Percentiles rank a stretch among this genome's conserved stretches.
Evolutionary conservation across 2,888 invertebrate genomes (phyloP).

Genomic region (Chymomyza fuscimana): DNA sequence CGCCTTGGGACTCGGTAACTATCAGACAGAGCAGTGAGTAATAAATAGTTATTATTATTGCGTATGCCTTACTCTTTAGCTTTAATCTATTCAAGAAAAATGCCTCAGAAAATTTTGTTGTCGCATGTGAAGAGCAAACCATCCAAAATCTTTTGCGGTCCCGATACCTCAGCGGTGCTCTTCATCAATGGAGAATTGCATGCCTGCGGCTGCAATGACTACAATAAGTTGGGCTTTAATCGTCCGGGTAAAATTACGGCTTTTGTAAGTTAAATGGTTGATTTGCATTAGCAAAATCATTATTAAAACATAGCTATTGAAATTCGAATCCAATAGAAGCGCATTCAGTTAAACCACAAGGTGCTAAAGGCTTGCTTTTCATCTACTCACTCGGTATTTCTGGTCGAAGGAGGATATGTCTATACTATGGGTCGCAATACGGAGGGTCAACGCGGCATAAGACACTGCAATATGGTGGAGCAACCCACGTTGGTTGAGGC

Average conservation of each 20-base stretch:
- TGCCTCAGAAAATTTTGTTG: slow-evolving; percentile 73
- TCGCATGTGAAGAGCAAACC: slow-evolving; percentile 80
- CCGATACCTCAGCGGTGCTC: slow-evolving; percentile 83
- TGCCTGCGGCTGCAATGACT: slow-evolving; percentile 84
- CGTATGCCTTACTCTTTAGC: not conserved
- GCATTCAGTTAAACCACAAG: slow-evolving; percentile 81
- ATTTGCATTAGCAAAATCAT: not conserved
- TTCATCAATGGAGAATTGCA: slow-evolving; percentile 83
- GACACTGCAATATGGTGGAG: slow-evolving; percentile 72
- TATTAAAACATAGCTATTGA: slow-evolving; percentile 20
- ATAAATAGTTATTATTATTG: not conserved
- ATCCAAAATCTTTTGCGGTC: slow-evolving; percentile 82
- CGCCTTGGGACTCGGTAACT: slow-evolving; percentile 81
- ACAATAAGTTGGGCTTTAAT: slow-evolving; percentile 84
- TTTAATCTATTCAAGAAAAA: slow-evolving; percentile 54
- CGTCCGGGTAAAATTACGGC: slow-evolving; percentile 73
- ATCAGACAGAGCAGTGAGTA: slow-evolving; percentile 73
- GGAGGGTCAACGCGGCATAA: slow-evolving; percentile 83
- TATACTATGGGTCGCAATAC: slow-evolving; percentile 84
- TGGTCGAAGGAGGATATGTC: slow-evolving; percentile 84
- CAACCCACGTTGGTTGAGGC: slow-evolving; percentile 74
- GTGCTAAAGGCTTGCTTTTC: slow-evolving; percentile 83
- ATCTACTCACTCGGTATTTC: slow-evolving; percentile 82
- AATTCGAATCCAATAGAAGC: slow-evolving; percentile 69
- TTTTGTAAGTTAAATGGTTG: slow-evolving; percentile 61